Evolutionary conservation across 2,113 vertebrate species (phyloP), one percentile per base, ranked within the genome.

Genomic region (Cavia aperea): DNA sequence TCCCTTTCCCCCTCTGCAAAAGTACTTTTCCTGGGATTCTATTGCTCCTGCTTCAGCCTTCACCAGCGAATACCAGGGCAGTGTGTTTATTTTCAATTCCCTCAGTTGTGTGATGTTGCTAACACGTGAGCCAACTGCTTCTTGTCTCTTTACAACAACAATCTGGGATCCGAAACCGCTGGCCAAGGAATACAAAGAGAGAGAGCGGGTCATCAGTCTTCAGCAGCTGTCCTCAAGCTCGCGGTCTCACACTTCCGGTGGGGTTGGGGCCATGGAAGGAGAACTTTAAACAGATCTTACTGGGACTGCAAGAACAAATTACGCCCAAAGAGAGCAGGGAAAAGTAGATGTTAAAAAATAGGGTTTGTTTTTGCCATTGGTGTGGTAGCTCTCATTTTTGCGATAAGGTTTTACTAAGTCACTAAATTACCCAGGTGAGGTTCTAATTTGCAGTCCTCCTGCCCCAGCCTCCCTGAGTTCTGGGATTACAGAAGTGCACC

Each of bases 131-230:
- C 75, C 15, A n/a, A 79, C 79, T 75, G 63, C 68, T 83, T 58
- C 86, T 68, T 79, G 81, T 81, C 86, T 31, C 77, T 94, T 51
- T 73, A 86, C 90, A 94, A 90, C 63, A 46, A 43, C 72, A 65
- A 92, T 86, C 88, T 66, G 49, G 63, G 86, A 81, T 85, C 79
- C 56, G 81, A 86, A 83, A 13, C 54, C 54, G 33, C 46, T 9
- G 65, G 75, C 89, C 88, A 89, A 95, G 79, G 19, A 94, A 88
- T 36, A 88, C 92, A 93, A 84, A 93, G 68, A 63, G 46, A 58
- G 46, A 23, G 58, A 15, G 36, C 24, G 0, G 90, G 63, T 73
- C 77, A 63, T 81, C 75, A 23, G 12, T 96, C 94, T 95, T 33
- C 0, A 33, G 39, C 51, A n/a, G 84, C 63, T 19, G 16, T 8